Conservation (phyloP, 2,797 vertebrate genomes). For the Chelon auratus region DNA sequence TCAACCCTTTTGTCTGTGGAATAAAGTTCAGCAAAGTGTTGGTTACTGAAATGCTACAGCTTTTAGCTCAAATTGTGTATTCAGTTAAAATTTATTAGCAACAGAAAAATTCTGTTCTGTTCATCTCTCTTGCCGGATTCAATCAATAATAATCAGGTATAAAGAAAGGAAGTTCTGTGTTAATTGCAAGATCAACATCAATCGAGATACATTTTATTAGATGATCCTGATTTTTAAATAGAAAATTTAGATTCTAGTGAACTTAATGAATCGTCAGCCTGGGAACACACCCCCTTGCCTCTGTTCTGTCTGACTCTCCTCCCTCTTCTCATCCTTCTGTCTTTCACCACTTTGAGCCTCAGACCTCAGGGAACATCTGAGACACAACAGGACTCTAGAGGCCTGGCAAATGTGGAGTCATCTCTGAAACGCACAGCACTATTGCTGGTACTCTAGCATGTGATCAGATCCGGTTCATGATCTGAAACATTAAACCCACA, state of each 20-base stretch:
- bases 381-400: constrained; percentile 14
- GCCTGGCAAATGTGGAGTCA: constrained; percentile 6
- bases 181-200: not conserved
- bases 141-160: not conserved
- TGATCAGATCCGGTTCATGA: constrained; percentile 1
- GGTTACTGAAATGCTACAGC: not conserved
- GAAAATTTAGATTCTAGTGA: not conserved
- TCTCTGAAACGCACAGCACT: not conserved
- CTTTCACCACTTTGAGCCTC: constrained; percentile 18
- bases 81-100: not conserved
- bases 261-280: constrained; percentile 4
- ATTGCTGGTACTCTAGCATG: constrained; percentile 3
- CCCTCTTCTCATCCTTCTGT: constrained; percentile 42
- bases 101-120: not conserved
- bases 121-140: not conserved
- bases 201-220: not conserved
- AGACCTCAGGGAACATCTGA: constrained; percentile 27
- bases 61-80: not conserved
- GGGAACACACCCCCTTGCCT: constrained; percentile 45
- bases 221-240: not conserved
- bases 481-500: constrained; percentile 3
- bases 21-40: constrained; percentile 8
- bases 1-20: not conserved
- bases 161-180: not conserved
- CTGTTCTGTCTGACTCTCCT: constrained; percentile 18